These are phyloP conservation scores for Phoxinus dragarum DNA, from an alignment of 2,797 vertebrate genomes.

Conservation along the genomic window DNA sequence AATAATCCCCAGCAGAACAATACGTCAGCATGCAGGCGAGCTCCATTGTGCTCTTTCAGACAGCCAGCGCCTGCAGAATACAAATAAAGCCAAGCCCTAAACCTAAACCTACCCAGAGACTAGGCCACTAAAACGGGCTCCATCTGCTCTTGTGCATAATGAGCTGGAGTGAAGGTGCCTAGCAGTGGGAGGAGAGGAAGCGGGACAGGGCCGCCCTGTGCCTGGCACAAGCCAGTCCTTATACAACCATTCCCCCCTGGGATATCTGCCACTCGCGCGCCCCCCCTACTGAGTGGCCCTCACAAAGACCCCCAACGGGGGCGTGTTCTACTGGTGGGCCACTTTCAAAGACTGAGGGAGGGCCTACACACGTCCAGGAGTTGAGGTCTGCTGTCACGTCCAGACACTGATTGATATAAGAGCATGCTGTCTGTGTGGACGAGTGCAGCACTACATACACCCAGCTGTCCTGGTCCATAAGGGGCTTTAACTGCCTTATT, in stretches of 20 bases:
- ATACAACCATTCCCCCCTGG: slow-evolving; percentile 68
- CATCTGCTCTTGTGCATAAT: slow-evolving; percentile 76
- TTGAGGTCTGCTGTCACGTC: slow-evolving; percentile 54
- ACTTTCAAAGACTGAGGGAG: slow-evolving; percentile 39
- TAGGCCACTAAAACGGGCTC: slow-evolving; percentile 62
- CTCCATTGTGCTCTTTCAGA: slow-evolving; percentile 53
- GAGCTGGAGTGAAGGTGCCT: slow-evolving; percentile 59
- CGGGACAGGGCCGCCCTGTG: slow-evolving; percentile 60
- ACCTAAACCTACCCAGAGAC: slow-evolving; percentile 70
- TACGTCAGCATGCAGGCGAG: slow-evolving; percentile 49
- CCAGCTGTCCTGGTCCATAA: slow-evolving; percentile 38
- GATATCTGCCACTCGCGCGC: slow-evolving; percentile 57
- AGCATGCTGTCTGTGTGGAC: slow-evolving; percentile 16
- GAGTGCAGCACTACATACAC: slow-evolving; percentile 7
- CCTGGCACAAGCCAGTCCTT: slow-evolving; percentile 72
- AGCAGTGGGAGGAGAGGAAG: slow-evolving; percentile 41
- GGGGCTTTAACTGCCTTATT: slow-evolving; percentile 58
- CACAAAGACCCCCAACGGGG: slow-evolving; percentile 51
- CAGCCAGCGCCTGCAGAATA: slow-evolving; percentile 49
- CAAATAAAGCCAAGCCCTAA: slow-evolving; percentile 64
- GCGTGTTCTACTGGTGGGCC: slow-evolving; percentile 23
- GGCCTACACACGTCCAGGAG: slow-evolving; percentile 39
- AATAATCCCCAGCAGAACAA: slow-evolving; percentile 53
- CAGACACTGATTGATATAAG: slow-evolving; percentile 52
- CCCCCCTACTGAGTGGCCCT: slow-evolving; percentile 13